Evolutionary conservation across 2,888 invertebrate genomes (phyloP).

Genomic region (Sinhomidia bicolor): DNA sequence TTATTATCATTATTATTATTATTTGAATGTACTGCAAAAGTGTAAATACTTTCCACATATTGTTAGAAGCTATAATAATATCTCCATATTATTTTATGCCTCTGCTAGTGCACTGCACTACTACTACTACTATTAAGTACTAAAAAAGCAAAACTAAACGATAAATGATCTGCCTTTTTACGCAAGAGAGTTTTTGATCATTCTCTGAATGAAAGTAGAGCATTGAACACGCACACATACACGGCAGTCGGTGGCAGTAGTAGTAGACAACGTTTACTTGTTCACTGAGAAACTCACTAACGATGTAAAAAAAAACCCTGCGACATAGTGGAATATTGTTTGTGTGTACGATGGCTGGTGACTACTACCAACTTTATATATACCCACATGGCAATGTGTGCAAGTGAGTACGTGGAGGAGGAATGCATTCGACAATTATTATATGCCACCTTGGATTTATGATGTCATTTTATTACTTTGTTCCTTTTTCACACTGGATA

Average conservation of each 20-base stretch:
- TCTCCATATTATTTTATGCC: no score
- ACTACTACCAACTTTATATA: neutral
- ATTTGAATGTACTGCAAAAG: neutral
- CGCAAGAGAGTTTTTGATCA: conserved; percentile 18
- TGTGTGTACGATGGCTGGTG: neutral
- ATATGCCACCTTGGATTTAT: conserved; percentile 71
- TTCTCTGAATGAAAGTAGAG: conserved; percentile 15
- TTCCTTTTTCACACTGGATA: conserved; percentile 32
- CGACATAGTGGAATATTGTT: neutral
- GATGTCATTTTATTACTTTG: conserved; percentile 69
- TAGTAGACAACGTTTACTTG: neutral
- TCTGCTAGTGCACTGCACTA: neutral
- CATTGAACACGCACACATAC: conserved; percentile 9
- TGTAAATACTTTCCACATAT: neutral
- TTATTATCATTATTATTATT: conserved; percentile 10
- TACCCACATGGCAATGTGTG: neutral
- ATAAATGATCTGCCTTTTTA: neutral
- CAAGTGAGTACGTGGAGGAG: conserved; percentile 37
- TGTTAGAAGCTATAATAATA: neutral
- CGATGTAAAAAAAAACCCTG: neutral
- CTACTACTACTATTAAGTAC: neutral
- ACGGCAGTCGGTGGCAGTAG: neutral
- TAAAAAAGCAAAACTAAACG: conserved; percentile 17
- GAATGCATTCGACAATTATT: conserved; percentile 70
- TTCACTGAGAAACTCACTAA: conserved; percentile 18